phyloP scores from a whole-genome alignment of 2,797 vertebrate species.

The Lepilemur ruficaudatus region DNA sequence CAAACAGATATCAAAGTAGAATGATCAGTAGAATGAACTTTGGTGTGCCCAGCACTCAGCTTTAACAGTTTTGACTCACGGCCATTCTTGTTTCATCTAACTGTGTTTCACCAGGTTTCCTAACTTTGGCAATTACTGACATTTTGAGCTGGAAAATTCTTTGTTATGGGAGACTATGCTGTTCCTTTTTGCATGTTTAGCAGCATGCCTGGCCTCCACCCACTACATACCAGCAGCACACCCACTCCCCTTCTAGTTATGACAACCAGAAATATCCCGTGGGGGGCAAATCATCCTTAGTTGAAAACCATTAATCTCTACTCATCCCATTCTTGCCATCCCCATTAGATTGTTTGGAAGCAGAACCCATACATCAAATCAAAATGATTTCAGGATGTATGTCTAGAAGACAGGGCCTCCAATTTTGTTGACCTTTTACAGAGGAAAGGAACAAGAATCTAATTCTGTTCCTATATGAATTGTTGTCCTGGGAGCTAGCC shows the following conservation, averaged over 20 bases:
- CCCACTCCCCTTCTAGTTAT: not conserved
- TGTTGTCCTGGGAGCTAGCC: not conserved
- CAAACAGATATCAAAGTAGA: not conserved
- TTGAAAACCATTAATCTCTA: not conserved
- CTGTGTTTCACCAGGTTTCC: not conserved
- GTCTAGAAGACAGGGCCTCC: not conserved
- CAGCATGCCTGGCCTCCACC: not conserved
- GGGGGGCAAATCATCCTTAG: not conserved
- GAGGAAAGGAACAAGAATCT: not conserved
- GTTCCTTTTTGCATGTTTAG: not conserved
- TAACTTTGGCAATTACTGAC: not conserved
- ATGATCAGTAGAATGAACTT: not conserved
- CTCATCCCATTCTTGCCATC: not conserved
- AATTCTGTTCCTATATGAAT: not conserved
- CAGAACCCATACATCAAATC: not conserved
- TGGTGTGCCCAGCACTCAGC: not conserved
- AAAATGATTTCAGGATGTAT: not conserved
- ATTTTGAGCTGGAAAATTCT: not conserved
- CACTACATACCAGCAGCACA: not conserved
- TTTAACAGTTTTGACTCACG: not conserved
- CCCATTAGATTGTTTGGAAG: not conserved
- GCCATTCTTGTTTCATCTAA: not conserved
- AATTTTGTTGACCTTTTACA: not conserved
- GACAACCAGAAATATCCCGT: not conserved
- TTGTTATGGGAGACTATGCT: not conserved